Evolutionary conservation across 2,113 vertebrate species (phyloP).

Genomic region (Heterotilapia buettikoferi): DNA sequence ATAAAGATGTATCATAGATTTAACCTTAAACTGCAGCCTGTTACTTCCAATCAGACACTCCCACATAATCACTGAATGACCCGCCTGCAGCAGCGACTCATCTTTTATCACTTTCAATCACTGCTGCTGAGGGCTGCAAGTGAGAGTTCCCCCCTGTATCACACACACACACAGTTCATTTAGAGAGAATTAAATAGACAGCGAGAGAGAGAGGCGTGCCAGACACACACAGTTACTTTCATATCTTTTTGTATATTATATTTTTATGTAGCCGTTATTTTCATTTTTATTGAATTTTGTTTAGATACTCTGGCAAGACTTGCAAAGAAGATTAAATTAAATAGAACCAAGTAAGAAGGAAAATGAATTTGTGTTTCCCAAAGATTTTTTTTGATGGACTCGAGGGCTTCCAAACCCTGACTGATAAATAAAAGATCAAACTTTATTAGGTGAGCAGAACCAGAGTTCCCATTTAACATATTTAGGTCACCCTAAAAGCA

Average conservation of each 20-base stretch:
- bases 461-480: background rate
- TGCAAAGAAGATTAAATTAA: background rate
- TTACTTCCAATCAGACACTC: background rate
- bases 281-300: background rate
- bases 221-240: background rate
- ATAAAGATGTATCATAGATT: background rate
- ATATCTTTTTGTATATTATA: background rate
- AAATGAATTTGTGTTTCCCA: background rate
- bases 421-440: background rate
- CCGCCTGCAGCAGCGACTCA: background rate
- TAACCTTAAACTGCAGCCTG: background rate
- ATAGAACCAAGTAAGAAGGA: background rate
- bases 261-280: background rate
- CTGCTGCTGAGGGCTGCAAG: background rate
- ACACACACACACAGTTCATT: background rate
- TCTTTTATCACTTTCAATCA: background rate
- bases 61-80: background rate
- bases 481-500: background rate
- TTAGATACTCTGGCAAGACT: background rate
- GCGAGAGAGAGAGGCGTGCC: background rate
- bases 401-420: background rate
- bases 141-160: background rate
- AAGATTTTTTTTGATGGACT: background rate
- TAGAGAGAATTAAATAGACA: background rate
- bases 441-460: background rate